phyloP scores from a whole-genome alignment of 2,888 invertebrate genomes.

The Phyllotreta striolata region DNA sequence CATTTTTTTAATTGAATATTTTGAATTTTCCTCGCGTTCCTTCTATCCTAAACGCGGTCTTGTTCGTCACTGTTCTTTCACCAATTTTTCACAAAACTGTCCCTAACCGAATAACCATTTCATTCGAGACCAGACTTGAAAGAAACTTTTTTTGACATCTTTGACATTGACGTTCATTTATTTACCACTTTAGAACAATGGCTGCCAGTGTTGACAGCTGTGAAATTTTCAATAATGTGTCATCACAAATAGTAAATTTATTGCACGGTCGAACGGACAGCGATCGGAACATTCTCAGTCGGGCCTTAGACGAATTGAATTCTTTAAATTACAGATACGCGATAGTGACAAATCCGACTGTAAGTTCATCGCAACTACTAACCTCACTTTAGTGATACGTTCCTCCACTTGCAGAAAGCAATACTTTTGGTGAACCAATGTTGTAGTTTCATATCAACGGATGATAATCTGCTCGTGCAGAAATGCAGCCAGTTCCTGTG shows the following conservation, averaged over 20 bases:
- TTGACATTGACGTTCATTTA: no score
- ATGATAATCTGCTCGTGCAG: constrained; percentile 65
- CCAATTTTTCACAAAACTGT: no score
- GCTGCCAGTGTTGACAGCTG: constrained; percentile 44
- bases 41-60: no score
- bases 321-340: constrained; percentile 66
- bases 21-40: no score
- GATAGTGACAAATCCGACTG: constrained; percentile 53
- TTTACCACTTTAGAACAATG: constrained; percentile 35
- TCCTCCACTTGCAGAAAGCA: constrained; percentile 54
- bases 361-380: constrained; percentile 42
- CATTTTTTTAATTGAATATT: no score
- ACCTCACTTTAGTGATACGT: constrained; percentile 21
- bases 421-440: constrained; percentile 58
- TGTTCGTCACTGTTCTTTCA: no score
- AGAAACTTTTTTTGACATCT: no score
- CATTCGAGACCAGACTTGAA: no score
- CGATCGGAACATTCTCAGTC: constrained; percentile 64
- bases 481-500: constrained; percentile 68
- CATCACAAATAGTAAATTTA: constrained; percentile 55
- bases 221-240: constrained; percentile 52
- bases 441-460: constrained; percentile 58
- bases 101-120: no score
- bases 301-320: constrained; percentile 70
- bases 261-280: constrained; percentile 55